These are phyloP conservation scores for Drosophila leontia DNA, from an alignment of 1,140 invertebrate species.

Conservation along the genomic window DNA sequence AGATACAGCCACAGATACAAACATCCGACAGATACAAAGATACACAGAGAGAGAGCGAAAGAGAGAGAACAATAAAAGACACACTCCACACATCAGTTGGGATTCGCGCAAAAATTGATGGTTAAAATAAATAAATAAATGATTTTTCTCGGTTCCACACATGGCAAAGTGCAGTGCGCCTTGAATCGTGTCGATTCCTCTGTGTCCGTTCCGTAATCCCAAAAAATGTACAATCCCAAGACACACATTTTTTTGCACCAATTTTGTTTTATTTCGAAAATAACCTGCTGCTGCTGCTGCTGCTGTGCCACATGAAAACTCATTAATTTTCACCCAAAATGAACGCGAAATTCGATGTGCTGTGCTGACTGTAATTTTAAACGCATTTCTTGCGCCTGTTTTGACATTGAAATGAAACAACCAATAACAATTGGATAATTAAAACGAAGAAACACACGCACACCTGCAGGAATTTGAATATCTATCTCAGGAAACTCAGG, in stretches of 20 bases:
- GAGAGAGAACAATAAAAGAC: conserved; percentile 42
- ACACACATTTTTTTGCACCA: conserved; percentile 33
- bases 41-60: conserved; percentile 12
- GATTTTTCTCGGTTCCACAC: conserved; percentile 49
- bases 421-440: conserved; percentile 53
- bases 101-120: conserved; percentile 46
- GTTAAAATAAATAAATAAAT: conserved; percentile 75
- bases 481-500: conserved; percentile 63
- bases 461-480: conserved; percentile 34
- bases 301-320: conserved; percentile 39
- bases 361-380: conserved; percentile 66
- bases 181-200: conserved; percentile 24
- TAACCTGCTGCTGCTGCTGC: conserved; percentile 35
- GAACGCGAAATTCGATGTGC: conserved; percentile 35
- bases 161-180: conserved; percentile 67
- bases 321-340: conserved; percentile 53
- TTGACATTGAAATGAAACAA: conserved; percentile 71
- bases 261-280: conserved; percentile 41
- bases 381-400: conserved; percentile 68
- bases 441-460: conserved; percentile 60
- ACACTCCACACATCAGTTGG: conserved; percentile 47
- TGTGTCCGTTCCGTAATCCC: conserved; percentile 27
- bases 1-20: conserved; percentile 31
- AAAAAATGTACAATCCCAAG: conserved; percentile 41
- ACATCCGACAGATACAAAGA: conserved; percentile 25